A percentile compares a stretch with the other conserved stretches of the same genome.
Evolutionary conservation across 2,888 invertebrate genomes (phyloP).

Genomic region (Seira sanloemensis): DNA sequence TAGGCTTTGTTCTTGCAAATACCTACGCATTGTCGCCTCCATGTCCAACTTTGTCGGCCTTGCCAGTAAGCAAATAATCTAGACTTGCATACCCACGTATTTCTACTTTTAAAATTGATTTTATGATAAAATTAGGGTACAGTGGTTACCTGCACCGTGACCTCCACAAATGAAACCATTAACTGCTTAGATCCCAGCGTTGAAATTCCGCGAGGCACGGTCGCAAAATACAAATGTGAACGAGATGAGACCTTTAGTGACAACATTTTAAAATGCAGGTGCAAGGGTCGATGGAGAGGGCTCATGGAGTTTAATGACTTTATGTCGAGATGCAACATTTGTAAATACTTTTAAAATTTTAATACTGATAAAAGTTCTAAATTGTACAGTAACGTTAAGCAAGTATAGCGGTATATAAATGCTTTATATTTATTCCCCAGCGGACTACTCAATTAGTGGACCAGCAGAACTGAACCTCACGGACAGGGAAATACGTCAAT

Average conservation of each 20-base stretch:
- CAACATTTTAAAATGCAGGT: conserved; percentile 51
- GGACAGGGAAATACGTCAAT: conserved; percentile 16
- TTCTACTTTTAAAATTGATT: conserved; percentile 3
- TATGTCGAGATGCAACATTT: conserved; percentile 47
- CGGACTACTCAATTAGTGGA: conserved; percentile 52
- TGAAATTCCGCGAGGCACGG: conserved; percentile 42
- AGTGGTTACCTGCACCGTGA: conserved; percentile 50
- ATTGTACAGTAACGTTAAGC: no score
- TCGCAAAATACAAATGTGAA: conserved; percentile 62
- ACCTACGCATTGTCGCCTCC: neutral
- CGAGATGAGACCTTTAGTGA: conserved; percentile 32
- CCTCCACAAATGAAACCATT: conserved; percentile 34
- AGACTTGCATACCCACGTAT: no score
- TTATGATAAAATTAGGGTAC: conserved; percentile 43
- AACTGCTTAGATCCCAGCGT: conserved; percentile 29
- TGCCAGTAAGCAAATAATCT: conserved; percentile 51
- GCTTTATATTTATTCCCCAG: conserved; percentile 10
- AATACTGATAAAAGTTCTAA: neutral
- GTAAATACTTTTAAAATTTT: neutral
- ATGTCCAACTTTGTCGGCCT: conserved; percentile 37
- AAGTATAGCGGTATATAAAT: no score
- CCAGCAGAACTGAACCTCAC: conserved; percentile 56
- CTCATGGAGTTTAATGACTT: conserved; percentile 53
- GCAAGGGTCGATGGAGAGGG: conserved; percentile 64
- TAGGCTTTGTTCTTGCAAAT: no score